phyloP scores from a whole-genome alignment of 2,113 vertebrate genomes.

The Pipra filicauda region DNA sequence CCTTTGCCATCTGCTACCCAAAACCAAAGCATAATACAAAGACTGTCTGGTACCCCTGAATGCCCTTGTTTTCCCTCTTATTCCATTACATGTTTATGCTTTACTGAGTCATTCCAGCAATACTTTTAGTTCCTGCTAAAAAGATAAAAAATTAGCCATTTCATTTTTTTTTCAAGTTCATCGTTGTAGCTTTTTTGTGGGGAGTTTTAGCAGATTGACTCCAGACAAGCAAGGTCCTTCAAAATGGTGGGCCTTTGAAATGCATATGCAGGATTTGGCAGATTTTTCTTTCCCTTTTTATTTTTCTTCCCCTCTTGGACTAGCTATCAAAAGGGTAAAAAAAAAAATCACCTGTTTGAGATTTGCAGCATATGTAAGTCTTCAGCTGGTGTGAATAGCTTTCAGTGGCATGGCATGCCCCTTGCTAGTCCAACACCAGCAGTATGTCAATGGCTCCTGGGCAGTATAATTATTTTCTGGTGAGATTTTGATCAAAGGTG shows the following conservation, averaged over 20 bases:
- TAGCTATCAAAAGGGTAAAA: not conserved
- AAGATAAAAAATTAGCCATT: not conserved
- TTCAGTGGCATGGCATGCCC: not conserved
- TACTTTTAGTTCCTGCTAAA: not conserved
- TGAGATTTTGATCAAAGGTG: not conserved
- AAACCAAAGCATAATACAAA: not conserved
- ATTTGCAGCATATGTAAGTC: not conserved
- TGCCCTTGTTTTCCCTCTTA: not conserved
- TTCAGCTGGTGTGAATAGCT: not conserved
- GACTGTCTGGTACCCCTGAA: not conserved
- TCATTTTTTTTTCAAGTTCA: not conserved
- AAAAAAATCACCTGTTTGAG: not conserved
- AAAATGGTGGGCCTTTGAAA: not conserved
- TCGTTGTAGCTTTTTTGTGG: not conserved
- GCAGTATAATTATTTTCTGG: not conserved
- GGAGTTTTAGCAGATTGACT: not conserved
- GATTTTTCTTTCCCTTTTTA: too few relatives aligned
- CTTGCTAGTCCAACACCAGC: not conserved
- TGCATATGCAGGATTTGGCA: not conserved
- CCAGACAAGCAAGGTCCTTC: not conserved
- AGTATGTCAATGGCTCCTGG: not conserved
- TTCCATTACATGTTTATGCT: not conserved
- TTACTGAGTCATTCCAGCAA: not conserved
- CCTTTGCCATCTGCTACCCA: not conserved
- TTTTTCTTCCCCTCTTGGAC: fast-evolving